phyloP scores from a whole-genome alignment of 2,888 invertebrate species.

The Ennomos fuscantarius region DNA sequence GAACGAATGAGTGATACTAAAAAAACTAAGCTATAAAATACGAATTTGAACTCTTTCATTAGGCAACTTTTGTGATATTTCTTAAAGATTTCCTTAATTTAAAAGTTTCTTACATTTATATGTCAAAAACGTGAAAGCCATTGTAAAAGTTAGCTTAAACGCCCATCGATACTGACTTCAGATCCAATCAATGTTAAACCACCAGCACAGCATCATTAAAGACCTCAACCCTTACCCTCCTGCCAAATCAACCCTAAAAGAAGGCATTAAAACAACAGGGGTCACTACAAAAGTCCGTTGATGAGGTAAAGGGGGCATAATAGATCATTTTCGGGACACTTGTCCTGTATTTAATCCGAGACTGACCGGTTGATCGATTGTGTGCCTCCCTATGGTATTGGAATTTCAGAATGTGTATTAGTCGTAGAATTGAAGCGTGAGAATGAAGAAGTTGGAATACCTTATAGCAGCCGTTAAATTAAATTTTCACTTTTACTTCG shows the following conservation, averaged over 20 bases:
- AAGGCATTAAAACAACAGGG: constrained; percentile 78
- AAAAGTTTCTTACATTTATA: too few species aligned
- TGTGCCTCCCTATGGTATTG: constrained; percentile 47
- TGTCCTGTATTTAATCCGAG: constrained; percentile 70
- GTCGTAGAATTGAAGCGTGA: constrained; percentile 2
- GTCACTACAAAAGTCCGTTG: constrained; percentile 74
- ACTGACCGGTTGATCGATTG: constrained; percentile 60
- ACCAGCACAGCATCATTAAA: constrained; percentile 14
- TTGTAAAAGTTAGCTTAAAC: too few species aligned
- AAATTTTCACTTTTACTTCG: too few species aligned
- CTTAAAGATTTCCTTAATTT: too few species aligned
- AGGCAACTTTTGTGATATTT: too few species aligned
- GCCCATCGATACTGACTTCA: constrained; percentile 31
- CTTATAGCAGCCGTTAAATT: too few species aligned
- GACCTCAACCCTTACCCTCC: constrained; percentile 31
- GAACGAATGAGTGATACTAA: too few species aligned
- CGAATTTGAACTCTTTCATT: too few species aligned
- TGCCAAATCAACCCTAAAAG: constrained; percentile 73
- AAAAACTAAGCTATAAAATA: too few species aligned
- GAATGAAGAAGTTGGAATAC: neutral
- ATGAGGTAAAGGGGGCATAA: constrained; percentile 83
- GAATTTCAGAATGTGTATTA: constrained; percentile 51
- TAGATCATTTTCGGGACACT: constrained; percentile 83
- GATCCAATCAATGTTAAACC: constrained; percentile 31
- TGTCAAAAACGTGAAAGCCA: too few species aligned